Evolutionary conservation across 2,113 vertebrate genomes (phyloP).

Genomic region (Galbula dea): DNA sequence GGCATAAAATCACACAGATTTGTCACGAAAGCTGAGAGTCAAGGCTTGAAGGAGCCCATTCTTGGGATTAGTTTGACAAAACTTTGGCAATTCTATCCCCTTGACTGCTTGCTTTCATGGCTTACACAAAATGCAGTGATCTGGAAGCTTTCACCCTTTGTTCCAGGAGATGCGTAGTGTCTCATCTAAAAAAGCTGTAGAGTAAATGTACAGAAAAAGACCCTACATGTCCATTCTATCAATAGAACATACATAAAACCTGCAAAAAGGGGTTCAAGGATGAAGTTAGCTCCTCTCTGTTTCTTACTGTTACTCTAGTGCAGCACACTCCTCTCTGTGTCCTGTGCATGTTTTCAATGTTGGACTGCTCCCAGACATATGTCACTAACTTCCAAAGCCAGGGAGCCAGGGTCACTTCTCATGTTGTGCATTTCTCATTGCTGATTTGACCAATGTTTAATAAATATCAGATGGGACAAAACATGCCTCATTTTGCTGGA

Average conservation of each 20-base stretch:
- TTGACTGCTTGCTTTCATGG: background rate
- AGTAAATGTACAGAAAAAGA: background rate
- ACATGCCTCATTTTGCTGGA: conserved; percentile 46
- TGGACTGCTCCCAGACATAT: conserved; percentile 20
- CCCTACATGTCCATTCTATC: background rate
- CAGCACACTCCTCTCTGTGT: background rate
- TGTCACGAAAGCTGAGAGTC: background rate
- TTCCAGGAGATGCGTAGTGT: background rate
- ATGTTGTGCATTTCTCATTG: conserved; percentile 29
- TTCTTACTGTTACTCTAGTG: background rate
- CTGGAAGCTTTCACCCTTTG: too few species aligned
- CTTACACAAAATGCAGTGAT: background rate
- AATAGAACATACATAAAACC: background rate
- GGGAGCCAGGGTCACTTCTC: conserved; percentile 53
- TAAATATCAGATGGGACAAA: conserved; percentile 71
- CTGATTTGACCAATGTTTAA: conserved; percentile 62
- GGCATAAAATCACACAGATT: background rate
- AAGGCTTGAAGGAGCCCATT: background rate
- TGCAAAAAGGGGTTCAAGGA: background rate
- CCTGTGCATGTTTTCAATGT: background rate
- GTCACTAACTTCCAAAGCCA: conserved; percentile 49
- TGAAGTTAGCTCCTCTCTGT: background rate
- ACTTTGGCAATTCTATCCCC: background rate
- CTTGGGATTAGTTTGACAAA: background rate
- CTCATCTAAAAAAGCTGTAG: background rate